Conservation (phyloP, 2,113 vertebrate species). For the Sinosuthora webbiana region DNA sequence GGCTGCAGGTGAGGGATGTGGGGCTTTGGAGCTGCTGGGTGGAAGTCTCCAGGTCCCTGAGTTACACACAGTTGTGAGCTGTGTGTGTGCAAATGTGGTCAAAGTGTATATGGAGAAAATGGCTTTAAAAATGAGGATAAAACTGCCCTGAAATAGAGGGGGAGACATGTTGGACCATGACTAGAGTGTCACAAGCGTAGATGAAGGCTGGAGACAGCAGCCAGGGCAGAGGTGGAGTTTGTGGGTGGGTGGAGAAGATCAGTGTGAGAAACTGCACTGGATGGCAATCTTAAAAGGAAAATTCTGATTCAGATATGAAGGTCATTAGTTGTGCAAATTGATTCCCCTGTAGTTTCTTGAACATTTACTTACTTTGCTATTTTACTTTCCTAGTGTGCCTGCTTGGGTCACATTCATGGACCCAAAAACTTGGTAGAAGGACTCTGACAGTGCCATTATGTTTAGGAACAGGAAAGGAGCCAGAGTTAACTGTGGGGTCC, state of each 20-base stretch:
- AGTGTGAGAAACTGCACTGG: background rate
- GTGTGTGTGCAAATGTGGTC: background rate
- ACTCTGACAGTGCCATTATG: background rate
- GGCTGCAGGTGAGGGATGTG: background rate
- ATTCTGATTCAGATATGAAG: background rate
- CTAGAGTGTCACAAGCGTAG: accelerated
- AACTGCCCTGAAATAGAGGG: background rate
- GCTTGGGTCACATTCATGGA: background rate
- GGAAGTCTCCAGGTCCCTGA: background rate
- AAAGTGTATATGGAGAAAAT: background rate
- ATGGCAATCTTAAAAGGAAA: background rate
- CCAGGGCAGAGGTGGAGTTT: background rate
- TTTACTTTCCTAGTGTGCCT: background rate
- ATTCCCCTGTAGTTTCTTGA: accelerated
- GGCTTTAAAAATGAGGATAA: background rate
- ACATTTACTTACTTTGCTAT: background rate
- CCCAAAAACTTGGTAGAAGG: background rate
- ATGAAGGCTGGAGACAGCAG: background rate
- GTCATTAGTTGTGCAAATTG: background rate
- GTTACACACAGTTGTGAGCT: accelerated
- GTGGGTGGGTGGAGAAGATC: background rate
- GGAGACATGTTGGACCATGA: background rate
- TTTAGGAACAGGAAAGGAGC: background rate
- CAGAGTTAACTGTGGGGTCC: background rate
- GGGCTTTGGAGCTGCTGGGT: background rate